Evolutionary conservation across 1,140 invertebrate species (phyloP).

Genomic region (Delia radicum): DNA sequence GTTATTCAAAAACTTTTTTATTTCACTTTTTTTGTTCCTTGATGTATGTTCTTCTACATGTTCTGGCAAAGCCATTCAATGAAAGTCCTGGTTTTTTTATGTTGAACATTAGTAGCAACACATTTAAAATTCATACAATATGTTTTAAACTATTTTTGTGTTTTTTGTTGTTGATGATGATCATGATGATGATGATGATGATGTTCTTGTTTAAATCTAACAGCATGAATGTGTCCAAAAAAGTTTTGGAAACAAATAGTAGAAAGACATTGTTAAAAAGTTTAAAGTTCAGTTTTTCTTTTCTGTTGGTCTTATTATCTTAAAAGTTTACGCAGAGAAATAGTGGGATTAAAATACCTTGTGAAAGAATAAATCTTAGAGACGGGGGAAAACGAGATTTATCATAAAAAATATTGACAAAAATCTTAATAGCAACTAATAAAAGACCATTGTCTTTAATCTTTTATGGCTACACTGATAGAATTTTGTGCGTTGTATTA

Average conservation of each 20-base stretch:
- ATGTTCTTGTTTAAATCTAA: neutral
- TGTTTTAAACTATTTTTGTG: neutral
- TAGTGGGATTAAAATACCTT: neutral
- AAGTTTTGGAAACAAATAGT: neutral
- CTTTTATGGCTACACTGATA: no score
- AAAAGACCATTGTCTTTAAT: no score
- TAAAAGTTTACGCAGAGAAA: no score
- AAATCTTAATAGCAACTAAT: no score
- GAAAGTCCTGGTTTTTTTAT: no score
- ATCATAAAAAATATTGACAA: no score
- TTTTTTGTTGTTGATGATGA: neutral
- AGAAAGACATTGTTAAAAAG: neutral
- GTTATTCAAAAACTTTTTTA: neutral
- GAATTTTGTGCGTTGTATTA: no score
- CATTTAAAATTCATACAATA: conserved; percentile 17
- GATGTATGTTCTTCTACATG: neutral
- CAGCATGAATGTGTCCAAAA: conserved; percentile 1
- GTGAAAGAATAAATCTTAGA: no score
- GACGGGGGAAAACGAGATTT: no score
- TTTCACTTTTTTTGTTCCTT: neutral
- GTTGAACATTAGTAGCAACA: neutral
- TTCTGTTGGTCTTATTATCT: neutral
- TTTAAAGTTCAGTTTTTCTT: neutral
- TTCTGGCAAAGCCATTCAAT: neutral
- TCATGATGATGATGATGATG: no score